phyloP scores from a whole-genome alignment of 92 coral and sea anemone genomes.

The Siderastrea radians region DNA sequence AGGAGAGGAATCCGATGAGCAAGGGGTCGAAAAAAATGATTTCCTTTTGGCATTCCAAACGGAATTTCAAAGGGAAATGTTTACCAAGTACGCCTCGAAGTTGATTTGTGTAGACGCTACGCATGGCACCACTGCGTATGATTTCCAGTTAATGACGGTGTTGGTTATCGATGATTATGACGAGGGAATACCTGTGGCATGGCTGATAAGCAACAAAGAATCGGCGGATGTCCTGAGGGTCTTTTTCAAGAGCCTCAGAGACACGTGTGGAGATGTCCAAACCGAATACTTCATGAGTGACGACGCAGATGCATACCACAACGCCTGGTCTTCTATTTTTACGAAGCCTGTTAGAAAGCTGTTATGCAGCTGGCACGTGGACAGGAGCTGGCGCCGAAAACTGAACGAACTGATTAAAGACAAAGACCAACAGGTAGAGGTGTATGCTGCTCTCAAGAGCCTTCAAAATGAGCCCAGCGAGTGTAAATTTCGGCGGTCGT shows the following conservation, averaged over 20 bases:
- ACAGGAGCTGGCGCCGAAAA: constrained; percentile 34
- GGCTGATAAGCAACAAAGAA: constrained; percentile 29
- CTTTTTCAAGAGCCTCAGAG: constrained; percentile 29
- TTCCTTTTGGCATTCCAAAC: constrained; percentile 33
- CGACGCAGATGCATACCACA: constrained; percentile 39
- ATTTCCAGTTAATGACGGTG: constrained; percentile 12
- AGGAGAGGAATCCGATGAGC: not conserved
- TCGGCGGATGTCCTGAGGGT: constrained; percentile 6
- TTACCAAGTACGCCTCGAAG: constrained; percentile 6
- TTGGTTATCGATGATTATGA: constrained; percentile 11
- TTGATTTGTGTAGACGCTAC: constrained; percentile 18
- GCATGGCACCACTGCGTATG: not conserved
- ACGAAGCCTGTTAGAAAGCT: constrained; percentile 27
- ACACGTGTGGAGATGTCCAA: constrained; percentile 28
- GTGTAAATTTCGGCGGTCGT: constrained; percentile 7
- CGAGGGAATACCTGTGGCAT: constrained; percentile 25
- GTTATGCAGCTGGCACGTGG: constrained; percentile 61
- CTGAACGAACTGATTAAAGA: constrained; percentile 26
- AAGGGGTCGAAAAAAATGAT: constrained; percentile 16
- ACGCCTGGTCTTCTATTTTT: constrained; percentile 41
- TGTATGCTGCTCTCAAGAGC: constrained; percentile 21
- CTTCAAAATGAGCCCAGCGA: constrained; percentile 29
- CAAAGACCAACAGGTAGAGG: constrained; percentile 27
- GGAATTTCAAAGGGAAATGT: constrained; percentile 30
- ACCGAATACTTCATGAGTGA: constrained; percentile 36